Conservation (phyloP, 2,888 invertebrate genomes). For the Iphiclides podalirius region DNA sequence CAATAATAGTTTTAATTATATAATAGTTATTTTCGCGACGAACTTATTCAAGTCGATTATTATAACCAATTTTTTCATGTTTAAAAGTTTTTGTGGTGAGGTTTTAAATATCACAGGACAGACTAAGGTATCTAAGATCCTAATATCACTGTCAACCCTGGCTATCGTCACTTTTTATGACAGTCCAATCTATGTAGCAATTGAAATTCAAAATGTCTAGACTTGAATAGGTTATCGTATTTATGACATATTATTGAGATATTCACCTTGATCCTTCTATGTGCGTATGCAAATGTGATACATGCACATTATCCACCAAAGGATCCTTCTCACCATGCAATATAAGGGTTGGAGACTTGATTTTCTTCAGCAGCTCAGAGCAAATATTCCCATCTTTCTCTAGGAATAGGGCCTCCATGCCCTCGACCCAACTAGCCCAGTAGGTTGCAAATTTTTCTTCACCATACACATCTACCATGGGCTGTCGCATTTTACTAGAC, state of each 20-base stretch:
- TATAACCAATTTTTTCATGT: too few relatives aligned
- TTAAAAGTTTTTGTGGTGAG: too few relatives aligned
- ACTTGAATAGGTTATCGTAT: too few relatives aligned
- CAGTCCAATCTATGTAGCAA: too few relatives aligned
- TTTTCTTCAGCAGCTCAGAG: conserved; percentile 79
- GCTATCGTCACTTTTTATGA: too few relatives aligned
- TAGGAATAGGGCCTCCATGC: conserved; percentile 77
- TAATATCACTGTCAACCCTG: too few relatives aligned
- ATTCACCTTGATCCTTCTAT: conserved; percentile 84
- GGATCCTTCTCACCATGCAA: conserved; percentile 92
- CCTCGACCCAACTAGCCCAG: conserved; percentile 88
- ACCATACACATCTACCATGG: conserved; percentile 87
- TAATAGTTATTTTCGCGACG: too few relatives aligned
- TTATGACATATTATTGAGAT: conserved; percentile 10
- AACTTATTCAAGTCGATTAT: too few relatives aligned
- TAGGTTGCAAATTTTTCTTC: conserved; percentile 83
- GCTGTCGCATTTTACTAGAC: conserved; percentile 88
- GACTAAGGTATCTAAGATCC: too few relatives aligned
- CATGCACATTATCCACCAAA: conserved; percentile 87
- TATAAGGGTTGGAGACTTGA: conserved; percentile 88
- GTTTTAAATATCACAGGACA: too few relatives aligned
- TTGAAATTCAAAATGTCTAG: too few relatives aligned
- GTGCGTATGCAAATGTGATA: conserved; percentile 83
- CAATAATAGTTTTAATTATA: too few relatives aligned
- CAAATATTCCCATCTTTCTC: conserved; percentile 87